Base-by-base conservation (phyloP, 2,888 invertebrate genomes). In the Stenolophus ochropezus region DNA sequence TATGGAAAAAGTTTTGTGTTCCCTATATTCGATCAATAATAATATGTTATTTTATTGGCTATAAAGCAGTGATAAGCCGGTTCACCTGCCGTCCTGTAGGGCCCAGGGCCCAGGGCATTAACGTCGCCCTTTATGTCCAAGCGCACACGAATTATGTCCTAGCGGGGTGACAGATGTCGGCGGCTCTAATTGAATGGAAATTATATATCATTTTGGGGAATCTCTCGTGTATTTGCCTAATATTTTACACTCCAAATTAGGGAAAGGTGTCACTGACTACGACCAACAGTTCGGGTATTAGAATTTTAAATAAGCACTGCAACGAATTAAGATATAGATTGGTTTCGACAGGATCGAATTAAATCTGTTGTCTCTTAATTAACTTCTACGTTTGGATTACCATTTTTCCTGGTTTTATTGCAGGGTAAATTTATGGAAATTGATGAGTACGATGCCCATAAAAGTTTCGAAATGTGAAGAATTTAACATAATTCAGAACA, bases 11-110 rank as follows among this genome's bases (percentile, higher is more conserved):
- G 33, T 42, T 42, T 14, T 69, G 25, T 25, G n/a, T 47, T 73
- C 73, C 49, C 73, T 49, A 73, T 11, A 47, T 27, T 56, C 58
- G 58, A 77, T 61, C 61, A 77, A 77, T 77, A 77, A 77, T 77
- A 75, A 75, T 56, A 56, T 76, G 76, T 53, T 56, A 76, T 77
- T 77, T 77, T 77, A 77, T 77, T 77, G 77, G 77, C 77, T 77
- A 77, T 77, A 77, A 77, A 77, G 47, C 61, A 61, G 77, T 77
- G 77, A 56, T 77, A 77, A 77, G 73, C 77, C 23, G 20, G 61
- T 56, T 77, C 77, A 77, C 77, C 77, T 77, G 77, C 77, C 47
- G 58, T 33, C 23, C 49, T 47, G 73, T 47, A 47, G 71, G 47
- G n/a, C 20, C 8, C 23, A 3, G 16, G 33, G 61, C 21, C 23